These are phyloP conservation scores for Epizoanthus illoricatus DNA, from an alignment of 92 coral and sea anemone genomes.

Conservation along the genomic window DNA sequence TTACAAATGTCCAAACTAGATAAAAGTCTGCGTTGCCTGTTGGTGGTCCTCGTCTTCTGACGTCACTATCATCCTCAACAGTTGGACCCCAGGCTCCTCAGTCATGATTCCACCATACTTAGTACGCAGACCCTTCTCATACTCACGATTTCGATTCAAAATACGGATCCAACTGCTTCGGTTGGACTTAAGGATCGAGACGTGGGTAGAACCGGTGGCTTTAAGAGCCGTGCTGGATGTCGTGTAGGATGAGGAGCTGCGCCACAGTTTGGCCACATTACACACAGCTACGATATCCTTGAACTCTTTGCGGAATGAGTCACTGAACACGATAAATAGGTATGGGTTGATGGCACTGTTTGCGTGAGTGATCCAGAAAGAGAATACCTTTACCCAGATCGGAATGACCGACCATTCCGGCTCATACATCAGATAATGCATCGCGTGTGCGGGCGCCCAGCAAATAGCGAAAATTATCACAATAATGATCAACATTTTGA, in stretches of 20 bases:
- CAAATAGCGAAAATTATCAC: conserved; percentile 46
- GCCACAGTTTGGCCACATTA: conserved; percentile 20
- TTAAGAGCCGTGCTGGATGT: conserved; percentile 11
- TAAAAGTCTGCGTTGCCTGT: conserved; percentile 16
- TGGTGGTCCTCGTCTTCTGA: conserved; percentile 3
- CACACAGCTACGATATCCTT: conserved; percentile 24
- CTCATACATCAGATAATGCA: conserved; percentile 40
- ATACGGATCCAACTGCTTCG: conserved; percentile 5
- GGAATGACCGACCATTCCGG: conserved; percentile 7
- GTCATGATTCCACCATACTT: conserved; percentile 14
- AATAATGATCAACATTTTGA: conserved; percentile 42
- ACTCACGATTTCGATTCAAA: conserved; percentile 26
- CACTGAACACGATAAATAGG: conserved; percentile 44
- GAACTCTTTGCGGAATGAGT: conserved; percentile 39
- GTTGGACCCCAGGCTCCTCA: conserved; percentile 34
- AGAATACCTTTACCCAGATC: neutral
- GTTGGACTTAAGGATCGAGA: neutral
- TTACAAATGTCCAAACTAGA: no score
- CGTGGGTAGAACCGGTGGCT: conserved; percentile 19
- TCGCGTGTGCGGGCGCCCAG: conserved; percentile 49
- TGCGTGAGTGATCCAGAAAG: conserved; percentile 40
- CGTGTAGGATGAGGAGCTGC: conserved; percentile 18
- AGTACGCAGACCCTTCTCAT: neutral
- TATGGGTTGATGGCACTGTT: conserved; percentile 52
- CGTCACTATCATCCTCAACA: conserved; percentile 7